Evolutionary conservation across 2,888 invertebrate genomes (phyloP).

Genomic region (Leptopilina drosophilae): DNA sequence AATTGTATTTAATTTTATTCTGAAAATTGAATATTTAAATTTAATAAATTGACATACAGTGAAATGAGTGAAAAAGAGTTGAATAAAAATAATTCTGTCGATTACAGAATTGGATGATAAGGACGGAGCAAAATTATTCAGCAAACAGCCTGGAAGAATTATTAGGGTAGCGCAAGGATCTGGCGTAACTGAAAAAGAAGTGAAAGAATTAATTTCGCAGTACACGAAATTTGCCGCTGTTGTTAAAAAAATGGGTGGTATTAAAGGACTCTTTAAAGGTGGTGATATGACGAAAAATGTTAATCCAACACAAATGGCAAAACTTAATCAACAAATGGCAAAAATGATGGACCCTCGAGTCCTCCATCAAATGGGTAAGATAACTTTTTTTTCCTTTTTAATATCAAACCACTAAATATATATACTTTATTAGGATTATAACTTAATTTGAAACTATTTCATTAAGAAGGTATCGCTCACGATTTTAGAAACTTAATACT

Average conservation of each 20-base stretch:
- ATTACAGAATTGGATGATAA: constrained; percentile 91
- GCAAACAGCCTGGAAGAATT: constrained; percentile 91
- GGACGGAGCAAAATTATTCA: constrained; percentile 97
- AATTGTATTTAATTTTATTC: too few species aligned
- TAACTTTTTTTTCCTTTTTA: neutral
- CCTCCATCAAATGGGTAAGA: constrained; percentile 91
- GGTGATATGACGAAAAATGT: constrained; percentile 99
- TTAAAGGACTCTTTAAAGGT: constrained; percentile 98
- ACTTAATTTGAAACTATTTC: too few species aligned
- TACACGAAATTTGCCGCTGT: constrained; percentile 99
- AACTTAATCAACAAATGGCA: constrained; percentile 99
- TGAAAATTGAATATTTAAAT: neutral
- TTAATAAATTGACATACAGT: too few species aligned
- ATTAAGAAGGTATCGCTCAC: too few species aligned
- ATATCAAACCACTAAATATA: too few species aligned
- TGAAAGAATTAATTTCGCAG: constrained; percentile 97
- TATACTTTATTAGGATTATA: too few species aligned
- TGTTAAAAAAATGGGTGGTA: constrained; percentile 99
- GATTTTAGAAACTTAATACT: too few species aligned
- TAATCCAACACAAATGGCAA: constrained; percentile 98
- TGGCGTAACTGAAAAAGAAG: constrained; percentile 96
- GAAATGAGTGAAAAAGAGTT: neutral
- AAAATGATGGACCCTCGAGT: constrained; percentile 99
- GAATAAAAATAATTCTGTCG: constrained; percentile 1
- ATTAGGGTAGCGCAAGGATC: constrained; percentile 94